These are phyloP conservation scores for human DNA, from an alignment of 2,113 vertebrate species.

Conservation along the genomic window GRCh38 chr18:58209001-58209500, in stretches of 20 bases:
- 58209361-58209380: too few species aligned
- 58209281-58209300: too few species aligned
- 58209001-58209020: background rate
- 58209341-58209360: background rate
- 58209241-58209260: too few species aligned
- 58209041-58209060: background rate
- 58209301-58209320: too few species aligned
- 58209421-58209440: rapidly evolving
- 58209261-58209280: too few species aligned
- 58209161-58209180: background rate
- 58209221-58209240: too few species aligned
- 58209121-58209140: background rate
- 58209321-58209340: too few species aligned
- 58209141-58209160: background rate
- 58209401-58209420: background rate
- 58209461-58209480: too few species aligned
- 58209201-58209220: rapidly evolving
- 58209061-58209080: background rate
- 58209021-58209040: background rate
- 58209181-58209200: too few species aligned
- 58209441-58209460: rapidly evolving
- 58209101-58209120: background rate
- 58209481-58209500: background rate
- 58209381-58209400: too few species aligned
- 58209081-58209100: background rate